A percentile compares a stretch with the other conserved stretches of the same genome.
Conservation (phyloP, 2,797 vertebrate genomes). For the Sebastiscus albofasciatus region DNA sequence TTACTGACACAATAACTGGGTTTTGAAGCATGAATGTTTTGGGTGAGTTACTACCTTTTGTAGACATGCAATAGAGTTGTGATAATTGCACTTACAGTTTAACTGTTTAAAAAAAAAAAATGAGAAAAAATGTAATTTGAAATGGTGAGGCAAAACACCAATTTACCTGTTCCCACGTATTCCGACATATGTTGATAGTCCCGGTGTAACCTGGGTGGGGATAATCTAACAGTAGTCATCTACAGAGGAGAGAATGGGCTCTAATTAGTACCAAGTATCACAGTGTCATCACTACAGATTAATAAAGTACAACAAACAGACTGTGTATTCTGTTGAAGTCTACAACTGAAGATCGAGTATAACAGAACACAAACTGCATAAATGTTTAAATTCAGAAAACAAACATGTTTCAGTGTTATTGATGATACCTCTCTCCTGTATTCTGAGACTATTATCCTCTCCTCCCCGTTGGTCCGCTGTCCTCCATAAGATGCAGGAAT, state of each 20-base stretch:
- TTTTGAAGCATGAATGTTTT: too few relatives aligned
- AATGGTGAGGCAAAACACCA: neutral
- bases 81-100: too few relatives aligned
- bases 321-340: neutral
- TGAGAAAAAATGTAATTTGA: neutral
- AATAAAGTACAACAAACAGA: neutral
- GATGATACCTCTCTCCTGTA: constrained; percentile 55
- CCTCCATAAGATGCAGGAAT: constrained; percentile 37
- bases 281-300: neutral
- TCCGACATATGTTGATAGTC: constrained; percentile 37
- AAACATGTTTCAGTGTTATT: neutral
- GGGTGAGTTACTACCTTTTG: too few relatives aligned
- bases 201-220: constrained; percentile 46
- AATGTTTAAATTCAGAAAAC: neutral
- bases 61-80: too few relatives aligned
- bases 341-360: neutral
- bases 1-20: too few relatives aligned
- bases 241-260: constrained; percentile 24
- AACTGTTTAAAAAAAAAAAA: too few relatives aligned
- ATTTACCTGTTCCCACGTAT: constrained; percentile 39
- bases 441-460: constrained; percentile 38
- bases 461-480: constrained; percentile 38
- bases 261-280: neutral
- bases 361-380: neutral
- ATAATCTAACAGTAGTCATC: constrained; percentile 48